phyloP scores from a whole-genome alignment of 2,113 vertebrate genomes.

The Stomatorhinus ivindoensis region DNA sequence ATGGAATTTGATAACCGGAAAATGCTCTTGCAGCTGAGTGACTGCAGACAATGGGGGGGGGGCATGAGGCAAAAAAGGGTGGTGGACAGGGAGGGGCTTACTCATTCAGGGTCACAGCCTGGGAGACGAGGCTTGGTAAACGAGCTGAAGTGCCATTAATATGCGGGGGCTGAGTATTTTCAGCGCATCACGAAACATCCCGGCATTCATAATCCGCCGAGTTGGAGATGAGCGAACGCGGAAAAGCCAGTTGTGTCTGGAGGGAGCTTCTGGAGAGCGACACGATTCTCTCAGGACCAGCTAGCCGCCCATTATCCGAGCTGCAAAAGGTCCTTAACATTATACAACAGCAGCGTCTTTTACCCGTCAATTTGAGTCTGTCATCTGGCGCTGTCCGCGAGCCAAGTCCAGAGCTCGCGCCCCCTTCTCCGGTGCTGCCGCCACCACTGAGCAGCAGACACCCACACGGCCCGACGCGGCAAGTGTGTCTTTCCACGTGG shows the following conservation, averaged over 20 bases:
- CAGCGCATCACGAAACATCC: not conserved
- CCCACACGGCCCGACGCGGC: not conserved
- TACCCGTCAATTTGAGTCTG: conserved; percentile 27
- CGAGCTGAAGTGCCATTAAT: not conserved
- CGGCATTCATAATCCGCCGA: not conserved
- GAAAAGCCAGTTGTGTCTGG: not conserved
- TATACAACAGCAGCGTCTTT: conserved; percentile 12
- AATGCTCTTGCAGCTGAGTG: conserved; percentile 55
- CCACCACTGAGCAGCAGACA: conserved; percentile 6
- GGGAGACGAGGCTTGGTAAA: not conserved
- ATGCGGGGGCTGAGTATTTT: not conserved
- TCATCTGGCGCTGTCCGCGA: conserved; percentile 37
- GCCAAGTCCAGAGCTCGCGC: conserved; percentile 38
- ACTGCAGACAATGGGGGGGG: conserved; percentile 44
- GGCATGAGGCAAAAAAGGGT: not conserved
- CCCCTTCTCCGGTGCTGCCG: conserved; percentile 27
- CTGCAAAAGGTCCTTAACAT: not conserved
- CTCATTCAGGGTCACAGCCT: not conserved
- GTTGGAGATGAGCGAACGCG: not conserved
- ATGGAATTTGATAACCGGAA: conserved; percentile 57
- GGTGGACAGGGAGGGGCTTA: not conserved
- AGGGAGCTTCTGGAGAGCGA: not conserved
- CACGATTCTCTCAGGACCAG: not conserved
- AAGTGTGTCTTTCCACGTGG: not conserved
- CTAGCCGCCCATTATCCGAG: conserved; percentile 3